These are phyloP conservation scores for Ferdinandea cuprea DNA, from an alignment of 2,888 invertebrate species.

Conservation along the genomic window DNA sequence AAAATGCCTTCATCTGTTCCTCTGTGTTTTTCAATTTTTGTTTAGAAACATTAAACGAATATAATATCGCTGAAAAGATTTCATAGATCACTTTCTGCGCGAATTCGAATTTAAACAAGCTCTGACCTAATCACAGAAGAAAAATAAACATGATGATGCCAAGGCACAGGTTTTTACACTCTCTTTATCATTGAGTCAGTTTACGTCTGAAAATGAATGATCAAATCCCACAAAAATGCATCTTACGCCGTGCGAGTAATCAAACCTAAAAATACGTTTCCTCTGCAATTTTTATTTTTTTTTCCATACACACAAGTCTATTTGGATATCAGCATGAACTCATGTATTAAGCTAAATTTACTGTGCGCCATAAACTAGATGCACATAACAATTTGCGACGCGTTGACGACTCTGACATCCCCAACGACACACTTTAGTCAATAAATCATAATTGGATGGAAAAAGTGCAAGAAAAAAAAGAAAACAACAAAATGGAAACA, in stretches of 20 bases:
- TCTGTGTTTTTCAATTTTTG: too few relatives aligned
- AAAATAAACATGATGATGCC: too few relatives aligned
- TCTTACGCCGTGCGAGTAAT: neutral
- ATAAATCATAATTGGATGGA: slow-evolving; percentile 57
- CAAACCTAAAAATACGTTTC: slow-evolving; percentile 33
- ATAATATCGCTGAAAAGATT: too few relatives aligned
- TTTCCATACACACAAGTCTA: too few relatives aligned
- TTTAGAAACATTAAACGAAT: too few relatives aligned
- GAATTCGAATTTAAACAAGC: neutral
- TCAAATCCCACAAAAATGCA: slow-evolving; percentile 6
- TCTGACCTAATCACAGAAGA: neutral
- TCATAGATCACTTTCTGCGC: too few relatives aligned
- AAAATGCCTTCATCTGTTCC: too few relatives aligned
- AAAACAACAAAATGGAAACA: slow-evolving; percentile 2
- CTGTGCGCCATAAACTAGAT: neutral
- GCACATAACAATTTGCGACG: slow-evolving; percentile 10
- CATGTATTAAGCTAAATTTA: neutral
- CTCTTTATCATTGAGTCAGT: neutral
- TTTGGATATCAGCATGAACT: neutral
- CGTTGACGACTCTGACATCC: slow-evolving; percentile 18
- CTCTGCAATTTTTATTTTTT: slow-evolving; percentile 6
- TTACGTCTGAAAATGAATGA: neutral
- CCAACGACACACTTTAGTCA: slow-evolving; percentile 12
- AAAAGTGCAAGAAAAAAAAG: slow-evolving; percentile 1
- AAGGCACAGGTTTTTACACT: neutral